A percentile compares a stretch with the other conserved stretches of the same genome.
Conservation (phyloP, 2,113 vertebrate genomes). For the Gopherus evgoodei region DNA sequence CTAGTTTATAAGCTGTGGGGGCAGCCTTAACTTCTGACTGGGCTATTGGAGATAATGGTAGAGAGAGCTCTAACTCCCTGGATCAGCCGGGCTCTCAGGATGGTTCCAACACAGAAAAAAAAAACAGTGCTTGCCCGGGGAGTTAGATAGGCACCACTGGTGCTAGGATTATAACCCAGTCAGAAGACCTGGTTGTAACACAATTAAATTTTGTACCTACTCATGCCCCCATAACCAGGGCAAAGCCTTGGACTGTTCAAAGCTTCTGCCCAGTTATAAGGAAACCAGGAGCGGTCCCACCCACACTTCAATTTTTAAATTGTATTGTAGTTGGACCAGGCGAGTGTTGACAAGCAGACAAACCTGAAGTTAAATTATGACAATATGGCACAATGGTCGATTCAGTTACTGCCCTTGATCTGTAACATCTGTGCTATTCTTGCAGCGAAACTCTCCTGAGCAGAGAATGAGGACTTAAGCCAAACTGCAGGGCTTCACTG, state of each 20-base stretch:
- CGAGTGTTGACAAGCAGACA: neutral
- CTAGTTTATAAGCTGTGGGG: neutral
- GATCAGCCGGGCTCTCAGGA: neutral
- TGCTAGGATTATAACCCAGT: neutral
- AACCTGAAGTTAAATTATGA: neutral
- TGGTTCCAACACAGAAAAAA: neutral
- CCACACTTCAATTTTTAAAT: neutral
- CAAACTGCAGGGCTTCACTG: neutral
- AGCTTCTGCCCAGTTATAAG: neutral
- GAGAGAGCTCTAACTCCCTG: neutral
- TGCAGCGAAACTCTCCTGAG: neutral
- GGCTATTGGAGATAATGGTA: neutral
- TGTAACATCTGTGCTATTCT: neutral
- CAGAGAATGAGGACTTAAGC: neutral
- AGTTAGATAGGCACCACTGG: neutral
- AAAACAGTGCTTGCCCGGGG: neutral
- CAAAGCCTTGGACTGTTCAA: neutral
- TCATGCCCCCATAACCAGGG: neutral
- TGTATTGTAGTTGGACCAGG: neutral
- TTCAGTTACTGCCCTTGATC: neutral
- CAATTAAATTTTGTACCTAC: neutral
- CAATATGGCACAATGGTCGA: neutral
- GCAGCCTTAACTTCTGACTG: neutral
- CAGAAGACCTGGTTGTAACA: neutral
- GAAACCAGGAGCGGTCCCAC: neutral